Percentiles rank a stretch among this genome's conserved stretches.
phyloP scores from a whole-genome alignment of 2,797 vertebrate genomes.

The Microcaecilia unicolor region DNA sequence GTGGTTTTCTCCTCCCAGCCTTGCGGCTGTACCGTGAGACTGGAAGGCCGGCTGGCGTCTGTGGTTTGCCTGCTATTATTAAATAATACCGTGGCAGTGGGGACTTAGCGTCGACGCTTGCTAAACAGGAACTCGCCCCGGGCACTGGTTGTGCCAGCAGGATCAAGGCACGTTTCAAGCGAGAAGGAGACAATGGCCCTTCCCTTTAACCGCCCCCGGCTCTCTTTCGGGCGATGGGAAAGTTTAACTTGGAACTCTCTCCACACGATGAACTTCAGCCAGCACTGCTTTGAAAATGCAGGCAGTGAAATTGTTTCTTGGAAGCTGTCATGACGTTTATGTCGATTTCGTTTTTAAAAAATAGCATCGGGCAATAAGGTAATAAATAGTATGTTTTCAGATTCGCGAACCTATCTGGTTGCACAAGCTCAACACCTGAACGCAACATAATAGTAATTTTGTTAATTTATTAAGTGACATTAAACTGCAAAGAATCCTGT shows the following conservation, averaged over 20 bases:
- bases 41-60: background rate
- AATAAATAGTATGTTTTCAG: no score
- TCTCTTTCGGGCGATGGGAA: background rate
- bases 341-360: no score
- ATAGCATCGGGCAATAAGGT: no score
- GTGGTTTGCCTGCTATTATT: background rate
- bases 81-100: background rate
- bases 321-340: no score
- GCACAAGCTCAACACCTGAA: no score
- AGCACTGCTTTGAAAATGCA: background rate
- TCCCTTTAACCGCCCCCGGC: background rate
- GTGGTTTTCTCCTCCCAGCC: conserved; percentile 5
- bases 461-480: no score
- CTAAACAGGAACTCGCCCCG: conserved; percentile 7
- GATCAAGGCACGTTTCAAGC: conserved; percentile 9
- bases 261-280: background rate
- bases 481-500: background rate
- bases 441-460: no score
- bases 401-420: no score
- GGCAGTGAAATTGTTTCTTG: no score
- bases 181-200: background rate
- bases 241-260: conserved; percentile 6
- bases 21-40: conserved; percentile 2
- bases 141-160: background rate
- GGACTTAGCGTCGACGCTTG: background rate